Conservation (phyloP, 2,113 vertebrate genomes). For the Physeter macrocephalus region DNA sequence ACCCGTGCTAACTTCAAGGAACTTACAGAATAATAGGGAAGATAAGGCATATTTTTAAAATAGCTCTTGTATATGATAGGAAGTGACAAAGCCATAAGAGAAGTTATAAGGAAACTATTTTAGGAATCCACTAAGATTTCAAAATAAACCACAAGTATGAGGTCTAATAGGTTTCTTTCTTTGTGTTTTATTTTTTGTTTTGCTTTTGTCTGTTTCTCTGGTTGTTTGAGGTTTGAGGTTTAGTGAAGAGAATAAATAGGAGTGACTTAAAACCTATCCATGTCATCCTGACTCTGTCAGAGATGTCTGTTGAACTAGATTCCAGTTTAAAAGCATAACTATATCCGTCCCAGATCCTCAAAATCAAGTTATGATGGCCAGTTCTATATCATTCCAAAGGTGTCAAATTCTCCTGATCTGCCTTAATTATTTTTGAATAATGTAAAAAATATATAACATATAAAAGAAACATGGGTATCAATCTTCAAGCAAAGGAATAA, state of each 20-base stretch:
- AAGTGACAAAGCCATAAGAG: background rate
- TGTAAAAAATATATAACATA: background rate
- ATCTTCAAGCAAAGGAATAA: slow-evolving; percentile 34
- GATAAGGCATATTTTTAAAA: background rate
- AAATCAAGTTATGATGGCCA: background rate
- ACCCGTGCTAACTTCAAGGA: background rate
- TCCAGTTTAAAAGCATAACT: background rate
- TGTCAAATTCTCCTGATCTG: background rate
- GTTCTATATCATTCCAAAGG: background rate
- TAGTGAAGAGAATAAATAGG: background rate
- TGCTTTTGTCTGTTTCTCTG: slow-evolving; percentile 24
- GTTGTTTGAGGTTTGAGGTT: slow-evolving; percentile 37
- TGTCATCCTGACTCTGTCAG: background rate
- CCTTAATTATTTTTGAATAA: background rate
- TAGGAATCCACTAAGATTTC: slow-evolving; percentile 42
- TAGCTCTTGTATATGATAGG: background rate
- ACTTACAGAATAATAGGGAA: background rate
- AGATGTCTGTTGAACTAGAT: background rate
- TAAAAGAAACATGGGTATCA: background rate
- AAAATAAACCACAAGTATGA: slow-evolving; percentile 20
- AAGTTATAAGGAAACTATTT: slow-evolving; percentile 15
- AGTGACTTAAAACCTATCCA: background rate
- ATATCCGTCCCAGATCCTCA: background rate
- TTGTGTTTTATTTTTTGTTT: background rate
- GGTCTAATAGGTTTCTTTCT: background rate